These are phyloP conservation scores for Desmodus rotundus DNA, from an alignment of 2,113 vertebrate genomes.

Conservation along the genomic window DNA sequence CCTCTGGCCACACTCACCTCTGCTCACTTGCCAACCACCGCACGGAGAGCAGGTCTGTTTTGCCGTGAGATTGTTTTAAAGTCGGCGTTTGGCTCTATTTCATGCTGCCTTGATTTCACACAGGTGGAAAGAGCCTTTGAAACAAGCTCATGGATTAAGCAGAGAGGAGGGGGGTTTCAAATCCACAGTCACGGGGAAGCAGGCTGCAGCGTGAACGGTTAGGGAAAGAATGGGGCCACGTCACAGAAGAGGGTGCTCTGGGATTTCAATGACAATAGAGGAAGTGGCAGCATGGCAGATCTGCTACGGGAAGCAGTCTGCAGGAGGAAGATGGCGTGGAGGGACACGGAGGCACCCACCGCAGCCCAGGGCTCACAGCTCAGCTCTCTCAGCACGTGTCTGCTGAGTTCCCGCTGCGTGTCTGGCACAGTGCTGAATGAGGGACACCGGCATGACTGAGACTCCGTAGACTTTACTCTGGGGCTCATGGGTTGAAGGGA, in stretches of 20 bases:
- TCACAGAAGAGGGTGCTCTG: too few relatives aligned
- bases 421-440: background rate
- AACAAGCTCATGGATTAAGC: background rate
- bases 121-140: background rate
- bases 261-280: too few relatives aligned
- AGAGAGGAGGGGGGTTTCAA: too few relatives aligned
- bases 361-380: background rate
- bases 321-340: too few relatives aligned
- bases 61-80: background rate
- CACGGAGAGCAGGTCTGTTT: rapidly evolving
- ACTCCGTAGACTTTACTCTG: rapidly evolving
- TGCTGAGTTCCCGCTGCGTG: rapidly evolving
- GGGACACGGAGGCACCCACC: too few relatives aligned
- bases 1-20: rapidly evolving
- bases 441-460: rapidly evolving
- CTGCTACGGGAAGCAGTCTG: background rate
- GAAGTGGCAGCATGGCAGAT: too few relatives aligned
- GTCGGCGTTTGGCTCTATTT: background rate
- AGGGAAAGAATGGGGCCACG: too few relatives aligned
- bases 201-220: too few relatives aligned
- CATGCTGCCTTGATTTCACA: background rate
- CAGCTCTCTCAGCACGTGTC: too few relatives aligned
- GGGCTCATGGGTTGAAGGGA: too few relatives aligned
- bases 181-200: too few relatives aligned
- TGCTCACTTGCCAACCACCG: rapidly evolving